Evolutionary conservation across 2,113 vertebrate genomes (phyloP).

Genomic region (Periophthalmus modestus): DNA sequence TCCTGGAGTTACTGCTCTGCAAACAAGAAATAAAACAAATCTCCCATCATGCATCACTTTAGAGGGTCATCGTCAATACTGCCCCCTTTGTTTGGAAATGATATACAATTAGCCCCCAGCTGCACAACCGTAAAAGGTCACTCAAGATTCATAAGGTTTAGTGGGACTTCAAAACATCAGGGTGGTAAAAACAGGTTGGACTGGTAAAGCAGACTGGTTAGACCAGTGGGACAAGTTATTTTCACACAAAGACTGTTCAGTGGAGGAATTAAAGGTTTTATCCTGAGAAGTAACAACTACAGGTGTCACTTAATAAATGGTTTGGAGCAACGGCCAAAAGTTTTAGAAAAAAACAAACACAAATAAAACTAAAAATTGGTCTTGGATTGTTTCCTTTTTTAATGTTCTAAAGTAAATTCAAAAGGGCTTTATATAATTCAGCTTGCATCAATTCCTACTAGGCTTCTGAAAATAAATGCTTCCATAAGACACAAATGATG

Average conservation of each 20-base stretch:
- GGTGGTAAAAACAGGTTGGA: slow-evolving; percentile 57
- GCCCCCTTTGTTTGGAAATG: slow-evolving; percentile 47
- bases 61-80: slow-evolving; percentile 41
- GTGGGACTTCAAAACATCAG: slow-evolving; percentile 43
- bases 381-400: no score
- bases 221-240: slow-evolving; percentile 1
- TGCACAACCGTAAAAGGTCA: slow-evolving; percentile 49
- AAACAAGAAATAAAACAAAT: slow-evolving; percentile 54
- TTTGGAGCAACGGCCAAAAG: not conserved
- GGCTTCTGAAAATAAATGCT: no score
- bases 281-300: not conserved
- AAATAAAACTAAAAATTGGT: not conserved
- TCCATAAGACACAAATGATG: no score
- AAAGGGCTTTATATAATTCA: no score
- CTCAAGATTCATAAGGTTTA: slow-evolving; percentile 35
- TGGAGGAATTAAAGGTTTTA: slow-evolving; percentile 9
- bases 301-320: not conserved
- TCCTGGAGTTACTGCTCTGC: slow-evolving; percentile 36
- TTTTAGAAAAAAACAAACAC: not conserved
- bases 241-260: slow-evolving; percentile 24
- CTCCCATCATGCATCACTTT: slow-evolving; percentile 26
- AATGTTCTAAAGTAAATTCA: no score
- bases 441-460: no score
- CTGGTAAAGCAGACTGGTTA: slow-evolving; percentile 16
- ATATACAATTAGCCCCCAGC: slow-evolving; percentile 52